Base-by-base conservation (phyloP, 2,888 invertebrate genomes). In the Stictocephala bisonia region DNA sequence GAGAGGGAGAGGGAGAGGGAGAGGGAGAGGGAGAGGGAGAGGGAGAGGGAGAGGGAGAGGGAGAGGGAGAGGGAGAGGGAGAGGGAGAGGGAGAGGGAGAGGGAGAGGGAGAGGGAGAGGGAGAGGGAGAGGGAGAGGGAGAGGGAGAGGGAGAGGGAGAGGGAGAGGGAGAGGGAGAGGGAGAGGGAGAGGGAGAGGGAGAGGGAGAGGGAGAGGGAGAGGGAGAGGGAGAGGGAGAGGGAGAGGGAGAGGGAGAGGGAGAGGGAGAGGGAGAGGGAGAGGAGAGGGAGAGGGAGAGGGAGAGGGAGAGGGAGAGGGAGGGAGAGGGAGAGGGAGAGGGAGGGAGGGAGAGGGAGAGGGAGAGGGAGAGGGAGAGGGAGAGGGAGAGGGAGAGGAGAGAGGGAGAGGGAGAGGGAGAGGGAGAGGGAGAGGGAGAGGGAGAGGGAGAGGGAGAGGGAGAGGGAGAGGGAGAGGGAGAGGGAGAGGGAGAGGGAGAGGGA, bases 361-460 rank as follows among this genome's bases (percentile, higher is more conserved):
- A 20, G 22, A 11, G 40, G 26, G 41, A 29, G 51, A 24, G 40
- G 40, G 44, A 64, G 18, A 64, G 26, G 40, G 64, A 41, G 15
- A 35, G 66, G 20, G 11, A 22, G 26, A 11, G 66, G 1, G 29
- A 44, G 24, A 9, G 68, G 31, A 6, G 50, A 50, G 53, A 20
- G 69, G 35, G 53, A 40, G 26, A 68, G 31, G 29, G 29, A 22
- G 35, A 35, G n/a, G 40, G n/a, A 53, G 26, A 56, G 40, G 56
- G 31, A 31, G 53, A 53, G 35, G 31, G 31, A 35, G 31, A 53
- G 35, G 9, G 22, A 56, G 26, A 35, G 20, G 13, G 35, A 53
- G 35, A 53, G 29, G 40, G 53, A 70, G 53, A 20, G 31, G 22
- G 53, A 35, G 22, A 29, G 40, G 40, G 31, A 22, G 35, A 35